Conservation (phyloP, 2,797 vertebrate species). For the Alcedo atthis region DNA sequence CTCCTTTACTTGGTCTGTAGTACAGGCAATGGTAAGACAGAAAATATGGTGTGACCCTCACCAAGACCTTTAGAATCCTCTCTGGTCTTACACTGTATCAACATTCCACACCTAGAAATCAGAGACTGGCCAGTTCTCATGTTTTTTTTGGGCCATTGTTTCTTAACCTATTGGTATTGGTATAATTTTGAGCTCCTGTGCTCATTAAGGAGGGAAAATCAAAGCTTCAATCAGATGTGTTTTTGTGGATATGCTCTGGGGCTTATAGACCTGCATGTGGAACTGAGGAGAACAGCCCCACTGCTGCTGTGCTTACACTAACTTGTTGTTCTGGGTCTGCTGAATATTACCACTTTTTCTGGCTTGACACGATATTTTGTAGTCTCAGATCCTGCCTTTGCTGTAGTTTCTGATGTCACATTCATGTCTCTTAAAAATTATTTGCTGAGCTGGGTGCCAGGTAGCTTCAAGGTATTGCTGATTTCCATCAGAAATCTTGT, state of each 20-base stretch:
- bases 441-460: not conserved
- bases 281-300: not conserved
- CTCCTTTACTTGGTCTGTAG: not conserved
- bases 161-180: fast-evolving
- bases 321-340: not conserved
- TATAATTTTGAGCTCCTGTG: not conserved
- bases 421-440: not conserved
- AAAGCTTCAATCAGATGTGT: not conserved
- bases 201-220: not conserved
- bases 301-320: not conserved
- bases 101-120: fast-evolving
- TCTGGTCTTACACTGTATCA: not conserved
- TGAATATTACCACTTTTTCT: not conserved
- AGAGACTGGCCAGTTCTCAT: not conserved
- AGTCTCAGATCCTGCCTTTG: not conserved
- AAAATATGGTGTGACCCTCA: not conserved
- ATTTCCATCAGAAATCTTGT: not conserved
- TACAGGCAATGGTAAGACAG: not conserved
- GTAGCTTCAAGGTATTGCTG: not conserved
- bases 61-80: not conserved
- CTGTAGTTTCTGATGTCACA: not conserved
- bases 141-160: not conserved
- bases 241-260: not conserved
- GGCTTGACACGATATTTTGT: not conserved
- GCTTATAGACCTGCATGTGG: fast-evolving